Conservation (phyloP, 2,113 vertebrate species). For the Zingel zingel region DNA sequence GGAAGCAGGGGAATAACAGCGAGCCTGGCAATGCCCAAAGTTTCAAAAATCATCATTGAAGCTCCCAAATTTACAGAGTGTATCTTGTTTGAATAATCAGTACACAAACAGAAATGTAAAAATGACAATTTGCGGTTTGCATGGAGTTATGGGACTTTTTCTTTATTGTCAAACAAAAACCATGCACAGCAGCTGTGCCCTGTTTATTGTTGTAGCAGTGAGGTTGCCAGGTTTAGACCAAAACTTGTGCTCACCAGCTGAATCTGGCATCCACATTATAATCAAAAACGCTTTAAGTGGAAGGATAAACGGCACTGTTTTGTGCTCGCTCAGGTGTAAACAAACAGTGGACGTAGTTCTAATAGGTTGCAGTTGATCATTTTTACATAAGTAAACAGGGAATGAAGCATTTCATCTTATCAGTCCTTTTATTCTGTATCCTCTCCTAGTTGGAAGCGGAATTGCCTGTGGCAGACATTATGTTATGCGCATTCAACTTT, state of each 20-base stretch:
- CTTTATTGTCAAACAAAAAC: background rate
- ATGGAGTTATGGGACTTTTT: no score
- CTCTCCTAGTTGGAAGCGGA: slow-evolving; percentile 4
- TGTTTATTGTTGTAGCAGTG: background rate
- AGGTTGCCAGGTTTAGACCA: background rate
- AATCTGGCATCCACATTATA: background rate
- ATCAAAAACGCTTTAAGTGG: background rate
- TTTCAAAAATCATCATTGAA: background rate
- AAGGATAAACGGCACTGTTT: background rate
- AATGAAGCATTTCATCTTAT: slow-evolving; percentile 30
- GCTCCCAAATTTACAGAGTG: background rate
- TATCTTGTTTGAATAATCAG: background rate
- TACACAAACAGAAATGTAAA: background rate
- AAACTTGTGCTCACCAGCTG: background rate
- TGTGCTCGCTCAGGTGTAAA: background rate
- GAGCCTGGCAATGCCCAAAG: background rate
- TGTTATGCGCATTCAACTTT: slow-evolving; percentile 25
- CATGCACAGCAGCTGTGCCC: no score
- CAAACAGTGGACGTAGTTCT: background rate
- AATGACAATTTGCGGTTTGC: background rate
- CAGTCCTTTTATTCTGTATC: slow-evolving; percentile 1
- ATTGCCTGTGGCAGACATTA: slow-evolving; percentile 24
- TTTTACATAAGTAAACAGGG: background rate
- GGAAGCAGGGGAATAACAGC: no score
- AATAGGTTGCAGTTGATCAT: background rate